Base-by-base conservation (phyloP, 2,888 invertebrate genomes). In the Harpagoxenus sublaevis region DNA sequence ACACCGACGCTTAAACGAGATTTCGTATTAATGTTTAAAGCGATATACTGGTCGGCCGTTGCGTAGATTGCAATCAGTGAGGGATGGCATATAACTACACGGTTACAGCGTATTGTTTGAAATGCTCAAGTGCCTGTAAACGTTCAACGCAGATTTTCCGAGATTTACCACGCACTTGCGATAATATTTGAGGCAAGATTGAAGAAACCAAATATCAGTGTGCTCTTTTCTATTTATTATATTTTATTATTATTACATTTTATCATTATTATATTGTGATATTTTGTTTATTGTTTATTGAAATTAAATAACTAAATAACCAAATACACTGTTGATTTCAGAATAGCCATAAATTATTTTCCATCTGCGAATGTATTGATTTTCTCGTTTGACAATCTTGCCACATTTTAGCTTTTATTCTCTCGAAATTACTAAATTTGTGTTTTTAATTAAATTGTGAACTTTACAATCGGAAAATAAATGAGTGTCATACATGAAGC, bases 21-120 rank as follows among this genome's bases (percentile, higher is more conserved):
- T 89, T 87, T 84, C 82, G 84, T 86, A 89, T 89, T 89, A 89
- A 89, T 89, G 84, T 60, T 78, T 78, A 78, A 78, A 78, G 57
- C 78, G 78, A 78, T 71, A 62, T 60, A 48, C 48, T 18, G 48
- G 1, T 9, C 39, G 70, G 10, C 35, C 71, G 79, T 79, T 60
- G 57, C 39, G 60, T 39, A 71, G 79, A 71, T 71, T 60, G 71
- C 71, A 79, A 79, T 79, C 60, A 71, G 71, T 71, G 70, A 71
- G 48, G 71, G 18, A 71, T 35, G 39, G 48, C 28, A 3, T 57
- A 31, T 77, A 77, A 51, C 75, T 63, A 48, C 60, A 35, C 39
- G 65, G 45, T n/a, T 66, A 55, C 9, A 6, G n/a, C 12, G 55
- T 68, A 79, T 71, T 79, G 79, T 79, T 79, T 71, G 60, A 71